Evolutionary conservation across 2,113 vertebrate species (phyloP).

Genomic region (Corydoras sp.): DNA sequence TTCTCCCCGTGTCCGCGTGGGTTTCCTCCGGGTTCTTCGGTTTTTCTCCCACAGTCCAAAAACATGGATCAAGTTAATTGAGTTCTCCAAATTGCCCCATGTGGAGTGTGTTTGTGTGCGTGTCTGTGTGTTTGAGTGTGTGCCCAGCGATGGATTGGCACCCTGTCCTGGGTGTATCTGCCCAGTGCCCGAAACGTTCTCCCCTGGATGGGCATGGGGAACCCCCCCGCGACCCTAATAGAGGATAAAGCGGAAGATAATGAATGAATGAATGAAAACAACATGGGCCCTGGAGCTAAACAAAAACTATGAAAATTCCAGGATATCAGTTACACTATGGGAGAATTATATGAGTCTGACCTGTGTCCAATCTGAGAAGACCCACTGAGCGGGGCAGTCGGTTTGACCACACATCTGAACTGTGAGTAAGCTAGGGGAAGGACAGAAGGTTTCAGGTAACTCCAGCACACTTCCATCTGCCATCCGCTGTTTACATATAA

Average conservation of each 20-base stretch:
- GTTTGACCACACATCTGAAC: constrained; percentile 71
- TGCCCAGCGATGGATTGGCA: no score
- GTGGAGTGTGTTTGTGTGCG: no score
- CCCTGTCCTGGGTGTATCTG: no score
- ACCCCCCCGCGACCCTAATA: no score
- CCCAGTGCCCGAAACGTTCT: no score
- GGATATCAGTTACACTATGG: constrained; percentile 1
- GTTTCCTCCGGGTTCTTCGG: no score
- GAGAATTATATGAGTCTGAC: constrained; percentile 56
- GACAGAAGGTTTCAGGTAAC: constrained; percentile 82
- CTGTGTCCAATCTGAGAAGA: constrained; percentile 82
- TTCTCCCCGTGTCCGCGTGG: no score
- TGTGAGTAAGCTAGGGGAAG: constrained; percentile 53
- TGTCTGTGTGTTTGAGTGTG: no score
- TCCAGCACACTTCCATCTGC: constrained; percentile 87
- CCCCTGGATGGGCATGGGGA: background rate
- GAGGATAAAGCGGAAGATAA: background rate
- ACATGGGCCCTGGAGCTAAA: constrained; percentile 15
- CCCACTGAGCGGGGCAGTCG: constrained; percentile 81
- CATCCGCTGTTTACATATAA: constrained; percentile 80
- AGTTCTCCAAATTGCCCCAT: no score
- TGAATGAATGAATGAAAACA: constrained; percentile 36
- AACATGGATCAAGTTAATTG: no score
- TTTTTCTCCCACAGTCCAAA: no score
- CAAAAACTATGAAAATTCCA: constrained; percentile 23